Evolutionary conservation across 2,888 invertebrate genomes (phyloP), one percentile per base, ranked within the genome.

Genomic region (Drosophila ezoana): DNA sequence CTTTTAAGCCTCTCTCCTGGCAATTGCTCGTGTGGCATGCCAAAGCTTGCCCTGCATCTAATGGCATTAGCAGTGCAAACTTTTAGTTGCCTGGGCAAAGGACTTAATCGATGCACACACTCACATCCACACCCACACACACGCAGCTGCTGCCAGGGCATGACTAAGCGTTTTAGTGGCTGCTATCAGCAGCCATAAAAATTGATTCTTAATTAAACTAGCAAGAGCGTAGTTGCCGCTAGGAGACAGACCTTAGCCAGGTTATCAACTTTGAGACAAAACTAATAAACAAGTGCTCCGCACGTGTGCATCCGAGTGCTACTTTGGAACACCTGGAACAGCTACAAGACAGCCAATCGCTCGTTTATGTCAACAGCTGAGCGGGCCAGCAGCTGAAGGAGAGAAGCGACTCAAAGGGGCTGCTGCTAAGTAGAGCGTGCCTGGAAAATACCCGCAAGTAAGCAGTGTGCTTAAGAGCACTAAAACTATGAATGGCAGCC

Each of bases 151-250:
- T 45, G 40, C 51, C 33, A 13, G 32, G 61, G 35, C 62, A 69
- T 65, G 75, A 63, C 65, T 71, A 73, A 85, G 80, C 71, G 65
- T 65, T 83, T 81, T 76, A 76, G 67, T 87, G 68, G 64, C 73
- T 74, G 60, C 63, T 76, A 84, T 84, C 74, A 76, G 63, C 56
- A 61, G 65, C 86, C 49, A 82, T 84, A 80, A 86, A 84, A 88
- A 84, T 86, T 88, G 88, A 67, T 79, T 83, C 79, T 79, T 88
- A 86, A 84, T 88, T 84, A 88, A 84, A 88, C 74, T 69, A 72
- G 85, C 62, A 57, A 20, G 64, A 66, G 66, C 70, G 48, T 13
- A 41, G 56, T 14, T 43, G 43, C 33, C 11, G 49, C 28, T 45
- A 10, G 20, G 35, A 35, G 51, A 32, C 47, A 45, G 47, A 47